Evolutionary conservation across 2,113 vertebrate species (phyloP), one percentile per base, ranked within the genome.

Genomic region (Oreochromis aureus): DNA sequence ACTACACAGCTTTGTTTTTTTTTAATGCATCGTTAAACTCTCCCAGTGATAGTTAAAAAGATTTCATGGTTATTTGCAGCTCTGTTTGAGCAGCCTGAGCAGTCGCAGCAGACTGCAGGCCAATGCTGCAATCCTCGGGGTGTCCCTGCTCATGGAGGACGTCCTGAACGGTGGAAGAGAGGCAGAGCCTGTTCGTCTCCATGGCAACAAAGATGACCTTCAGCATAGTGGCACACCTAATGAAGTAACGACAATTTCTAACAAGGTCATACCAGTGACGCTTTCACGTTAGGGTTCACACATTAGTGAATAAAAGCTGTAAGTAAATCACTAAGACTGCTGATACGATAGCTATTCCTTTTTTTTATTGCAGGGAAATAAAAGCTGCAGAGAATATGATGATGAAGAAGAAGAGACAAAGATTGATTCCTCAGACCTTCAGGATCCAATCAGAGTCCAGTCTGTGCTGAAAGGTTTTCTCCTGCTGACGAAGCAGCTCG

Each of bases 401-500:
- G 71, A 84, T 51, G 83, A 82, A 12, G 56, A 16, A 63, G 73
- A 82, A 7, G 48, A 8, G 22, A 66, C 12, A 34, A 73, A 5
- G 10, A 56, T 32, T 1, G 18, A 58, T 16, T 39, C 7, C 30
- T 3, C 34, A 1, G 22, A 30, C 76, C n/a, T 10, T 3, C 39
- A 46, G 9, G 82, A 96, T 79, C 87, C 89, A 0, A 16, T 95
- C 3, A 4, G 24, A 27, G 78, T 94, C 36, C 55, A 91, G 46
- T 82, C 80, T 5, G 86, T 94, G 84, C 81, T 96, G 86, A 96
- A 84, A 91, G 96, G 92, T 18, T 97, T 97, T 85, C 95, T 98
- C 82, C 85, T 96, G 13, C 89, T 96, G 6, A 96, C 94, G 90
- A 97, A 97, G 87, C 96, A 97, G 87, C 83, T 97, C 22, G 96